Evolutionary conservation across 2,797 vertebrate genomes (phyloP).

Genomic region (Hapalemur alaotrensis): DNA sequence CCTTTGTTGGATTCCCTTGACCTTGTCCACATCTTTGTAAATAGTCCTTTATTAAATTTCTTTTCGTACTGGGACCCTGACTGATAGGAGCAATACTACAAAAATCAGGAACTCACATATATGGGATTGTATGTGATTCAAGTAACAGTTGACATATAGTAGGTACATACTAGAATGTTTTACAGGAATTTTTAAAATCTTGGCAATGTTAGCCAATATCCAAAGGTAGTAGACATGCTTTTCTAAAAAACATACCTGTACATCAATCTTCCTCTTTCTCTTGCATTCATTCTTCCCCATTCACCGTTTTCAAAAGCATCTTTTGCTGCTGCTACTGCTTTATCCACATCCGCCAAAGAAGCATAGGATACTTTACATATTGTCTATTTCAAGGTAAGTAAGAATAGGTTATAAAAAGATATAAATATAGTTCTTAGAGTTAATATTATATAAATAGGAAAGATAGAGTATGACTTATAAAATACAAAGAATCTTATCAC

Average conservation of each 20-base stretch:
- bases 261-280: slow-evolving; percentile 92
- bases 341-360: slow-evolving; percentile 93
- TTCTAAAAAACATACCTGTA: slow-evolving; percentile 86
- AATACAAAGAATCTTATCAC: neutral
- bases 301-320: slow-evolving; percentile 93
- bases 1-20: neutral
- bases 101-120: neutral
- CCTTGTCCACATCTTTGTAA: neutral
- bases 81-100: neutral
- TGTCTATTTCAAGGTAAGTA: slow-evolving; percentile 83
- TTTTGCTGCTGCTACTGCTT: slow-evolving; percentile 95
- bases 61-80: neutral
- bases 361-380: slow-evolving; percentile 94
- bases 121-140: neutral
- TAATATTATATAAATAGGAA: neutral
- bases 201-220: neutral
- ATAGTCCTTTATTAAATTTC: neutral
- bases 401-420: neutral
- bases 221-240: neutral
- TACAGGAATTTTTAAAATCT: neutral
- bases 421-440: neutral
- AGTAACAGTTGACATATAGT: neutral
- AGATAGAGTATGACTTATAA: neutral
- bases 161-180: neutral
- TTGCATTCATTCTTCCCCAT: slow-evolving; percentile 96